phyloP scores from a whole-genome alignment of 92 coral and sea anemone genomes.

The Epizoanthus scotinus region DNA sequence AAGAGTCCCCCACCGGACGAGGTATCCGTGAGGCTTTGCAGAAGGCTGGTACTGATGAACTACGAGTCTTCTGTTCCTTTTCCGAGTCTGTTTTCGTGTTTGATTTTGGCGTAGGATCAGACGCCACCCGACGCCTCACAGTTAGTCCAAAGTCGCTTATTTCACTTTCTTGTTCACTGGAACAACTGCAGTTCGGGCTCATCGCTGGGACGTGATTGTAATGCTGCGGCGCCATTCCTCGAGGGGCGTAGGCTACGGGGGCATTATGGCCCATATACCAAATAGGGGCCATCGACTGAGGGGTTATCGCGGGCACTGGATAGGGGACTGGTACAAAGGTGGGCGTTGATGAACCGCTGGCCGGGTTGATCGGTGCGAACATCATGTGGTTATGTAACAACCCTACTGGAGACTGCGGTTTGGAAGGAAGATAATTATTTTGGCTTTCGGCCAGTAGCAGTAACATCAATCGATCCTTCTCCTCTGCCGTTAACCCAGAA shows the following conservation, averaged over 20 bases:
- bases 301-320: slow-evolving; percentile 60
- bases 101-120: background rate
- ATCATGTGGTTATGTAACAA: slow-evolving; percentile 50
- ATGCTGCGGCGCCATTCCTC: slow-evolving; percentile 53
- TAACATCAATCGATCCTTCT: slow-evolving; percentile 56
- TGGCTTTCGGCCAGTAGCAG: slow-evolving; percentile 46
- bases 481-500: slow-evolving; percentile 47
- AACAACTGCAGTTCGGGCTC: slow-evolving; percentile 6
- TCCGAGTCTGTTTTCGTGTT: background rate
- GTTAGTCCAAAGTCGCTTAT: slow-evolving; percentile 6
- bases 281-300: slow-evolving; percentile 61
- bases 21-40: slow-evolving; percentile 65
- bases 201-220: slow-evolving; percentile 42
- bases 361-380: slow-evolving; percentile 76
- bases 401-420: slow-evolving; percentile 65
- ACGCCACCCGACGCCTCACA: background rate
- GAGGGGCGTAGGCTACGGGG: slow-evolving; percentile 67
- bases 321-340: slow-evolving; percentile 78
- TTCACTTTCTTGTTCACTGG: slow-evolving; percentile 43
- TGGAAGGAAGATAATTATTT: slow-evolving; percentile 15
- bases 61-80: slow-evolving; percentile 16
- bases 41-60: slow-evolving; percentile 14
- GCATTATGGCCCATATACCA: slow-evolving; percentile 84
- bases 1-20: slow-evolving; percentile 68
- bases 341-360: slow-evolving; percentile 58